These are phyloP conservation scores for Liolophura sinensis DNA, from an alignment of 1,140 invertebrate genomes.

Conservation along the genomic window DNA sequence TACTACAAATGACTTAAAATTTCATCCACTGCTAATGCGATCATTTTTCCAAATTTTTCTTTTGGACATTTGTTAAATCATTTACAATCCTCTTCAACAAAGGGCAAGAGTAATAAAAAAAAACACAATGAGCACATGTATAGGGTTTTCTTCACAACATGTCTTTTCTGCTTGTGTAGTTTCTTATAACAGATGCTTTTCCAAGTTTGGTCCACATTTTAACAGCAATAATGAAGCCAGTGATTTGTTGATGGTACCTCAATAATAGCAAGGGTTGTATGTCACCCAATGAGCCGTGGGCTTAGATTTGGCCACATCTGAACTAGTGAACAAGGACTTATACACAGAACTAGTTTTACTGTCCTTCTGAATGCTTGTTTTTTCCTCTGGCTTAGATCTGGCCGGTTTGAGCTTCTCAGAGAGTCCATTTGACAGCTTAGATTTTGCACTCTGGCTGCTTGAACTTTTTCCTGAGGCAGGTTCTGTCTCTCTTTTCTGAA, in stretches of 20 bases:
- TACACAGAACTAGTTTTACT: constrained; percentile 86
- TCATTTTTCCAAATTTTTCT: too few relatives aligned
- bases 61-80: too few relatives aligned
- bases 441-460: constrained; percentile 7
- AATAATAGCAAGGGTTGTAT: constrained; percentile 96
- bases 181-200: too few relatives aligned
- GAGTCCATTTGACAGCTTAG: constrained; percentile 1
- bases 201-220: neutral
- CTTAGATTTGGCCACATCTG: constrained; percentile 83
- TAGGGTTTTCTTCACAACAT: too few relatives aligned
- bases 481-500: neutral
- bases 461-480: neutral
- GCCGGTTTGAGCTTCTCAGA: constrained; percentile 3
- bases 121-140: neutral
- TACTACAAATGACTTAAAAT: too few relatives aligned
- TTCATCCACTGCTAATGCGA: too few relatives aligned
- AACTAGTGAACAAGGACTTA: constrained; percentile 93
- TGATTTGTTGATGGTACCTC: constrained; percentile 34
- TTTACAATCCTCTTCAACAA: too few relatives aligned
- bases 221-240: neutral
- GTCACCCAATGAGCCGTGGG: constrained; percentile 95
- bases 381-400: constrained; percentile 6
- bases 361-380: constrained; percentile 68
- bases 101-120: neutral
- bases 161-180: too few relatives aligned